A percentile compares a stretch with the other conserved stretches of the same genome.
Evolutionary conservation across 2,797 vertebrate genomes (phyloP).

Genomic region (Halcyon leucocephala): DNA sequence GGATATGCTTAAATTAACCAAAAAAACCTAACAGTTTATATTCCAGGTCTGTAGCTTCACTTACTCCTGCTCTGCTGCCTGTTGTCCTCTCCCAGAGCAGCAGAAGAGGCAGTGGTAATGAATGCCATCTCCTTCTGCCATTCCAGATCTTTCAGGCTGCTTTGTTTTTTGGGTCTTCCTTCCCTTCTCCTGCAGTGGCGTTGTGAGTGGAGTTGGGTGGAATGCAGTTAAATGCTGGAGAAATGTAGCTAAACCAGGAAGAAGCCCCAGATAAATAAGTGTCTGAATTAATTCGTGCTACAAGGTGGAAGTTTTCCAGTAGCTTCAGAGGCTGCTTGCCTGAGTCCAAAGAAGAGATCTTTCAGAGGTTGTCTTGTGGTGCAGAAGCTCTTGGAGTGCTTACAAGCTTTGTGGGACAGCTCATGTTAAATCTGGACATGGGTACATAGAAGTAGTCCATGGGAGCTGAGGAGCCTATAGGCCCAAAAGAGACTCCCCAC

Average conservation of each 20-base stretch:
- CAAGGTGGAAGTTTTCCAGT: neutral
- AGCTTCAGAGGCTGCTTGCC: neutral
- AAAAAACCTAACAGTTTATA: neutral
- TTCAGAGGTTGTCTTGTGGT: neutral
- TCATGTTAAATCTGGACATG: neutral
- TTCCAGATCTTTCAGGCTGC: neutral
- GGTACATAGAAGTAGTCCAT: neutral
- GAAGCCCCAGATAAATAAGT: neutral
- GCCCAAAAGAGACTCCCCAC: too few relatives aligned
- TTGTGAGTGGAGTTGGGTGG: neutral
- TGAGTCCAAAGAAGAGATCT: neutral
- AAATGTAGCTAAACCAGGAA: neutral
- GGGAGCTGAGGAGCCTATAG: fast-evolving
- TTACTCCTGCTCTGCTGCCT: neutral
- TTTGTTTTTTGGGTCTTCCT: neutral
- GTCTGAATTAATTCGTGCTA: constrained; percentile 11
- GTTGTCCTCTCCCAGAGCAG: neutral
- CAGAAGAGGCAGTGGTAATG: neutral
- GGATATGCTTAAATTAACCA: neutral
- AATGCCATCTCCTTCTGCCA: neutral
- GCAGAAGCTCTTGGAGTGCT: neutral
- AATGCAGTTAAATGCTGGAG: neutral
- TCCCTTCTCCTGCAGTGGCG: neutral
- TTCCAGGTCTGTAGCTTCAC: neutral
- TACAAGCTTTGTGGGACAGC: neutral